phyloP scores from a whole-genome alignment of 2,797 vertebrate genomes.

The Acanthurus tractus region DNA sequence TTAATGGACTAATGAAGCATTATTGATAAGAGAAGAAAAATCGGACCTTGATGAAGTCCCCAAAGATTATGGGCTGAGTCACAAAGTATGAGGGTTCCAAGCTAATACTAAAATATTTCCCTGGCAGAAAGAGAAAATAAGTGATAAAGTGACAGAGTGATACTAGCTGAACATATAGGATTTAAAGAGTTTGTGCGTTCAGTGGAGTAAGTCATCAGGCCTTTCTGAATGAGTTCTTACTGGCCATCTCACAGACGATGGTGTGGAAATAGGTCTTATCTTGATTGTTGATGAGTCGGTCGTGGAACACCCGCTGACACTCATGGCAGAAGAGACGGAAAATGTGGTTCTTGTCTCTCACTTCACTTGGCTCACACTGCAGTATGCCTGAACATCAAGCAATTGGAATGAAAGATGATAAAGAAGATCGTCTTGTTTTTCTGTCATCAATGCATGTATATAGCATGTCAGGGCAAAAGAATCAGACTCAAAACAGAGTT shows the following conservation, averaged over 20 bases:
- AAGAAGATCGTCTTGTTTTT: not conserved
- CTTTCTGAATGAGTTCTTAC: slow-evolving; percentile 72
- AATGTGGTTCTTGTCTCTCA: slow-evolving; percentile 87
- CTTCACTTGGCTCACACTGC: slow-evolving; percentile 85
- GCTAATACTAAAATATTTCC: slow-evolving; percentile 87
- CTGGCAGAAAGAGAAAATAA: slow-evolving; percentile 75
- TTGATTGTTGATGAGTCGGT: slow-evolving; percentile 89
- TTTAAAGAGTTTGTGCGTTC: not conserved
- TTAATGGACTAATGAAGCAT: not conserved
- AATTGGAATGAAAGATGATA: not conserved
- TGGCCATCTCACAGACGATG: slow-evolving; percentile 89
- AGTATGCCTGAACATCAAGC: slow-evolving; percentile 82
- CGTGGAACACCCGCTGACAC: slow-evolving; percentile 90
- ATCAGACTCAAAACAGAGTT: too few species aligned
- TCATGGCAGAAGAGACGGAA: slow-evolving; percentile 92
- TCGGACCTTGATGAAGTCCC: slow-evolving; percentile 89
- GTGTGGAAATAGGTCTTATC: slow-evolving; percentile 90
- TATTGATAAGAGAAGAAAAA: not conserved
- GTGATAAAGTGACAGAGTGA: not conserved
- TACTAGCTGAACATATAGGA: not conserved
- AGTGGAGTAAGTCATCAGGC: not conserved
- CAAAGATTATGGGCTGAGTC: slow-evolving; percentile 89
- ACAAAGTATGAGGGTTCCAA: slow-evolving; percentile 87
- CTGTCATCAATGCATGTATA: not conserved
- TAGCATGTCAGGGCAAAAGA: not conserved